Conservation (phyloP, 1,140 invertebrate genomes). For the Drosophila takahashii region DNA sequence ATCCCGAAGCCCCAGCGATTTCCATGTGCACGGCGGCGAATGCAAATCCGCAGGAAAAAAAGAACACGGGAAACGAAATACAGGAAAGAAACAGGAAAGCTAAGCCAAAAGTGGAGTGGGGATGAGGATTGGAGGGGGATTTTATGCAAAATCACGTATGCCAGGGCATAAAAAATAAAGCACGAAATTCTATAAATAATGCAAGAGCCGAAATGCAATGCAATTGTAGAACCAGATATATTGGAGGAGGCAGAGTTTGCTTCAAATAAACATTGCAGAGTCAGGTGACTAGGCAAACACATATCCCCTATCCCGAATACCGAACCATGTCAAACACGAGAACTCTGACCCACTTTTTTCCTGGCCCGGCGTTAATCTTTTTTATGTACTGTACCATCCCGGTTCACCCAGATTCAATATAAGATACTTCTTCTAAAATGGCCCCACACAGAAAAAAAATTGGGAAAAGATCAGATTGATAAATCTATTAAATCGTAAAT, state of each 20-base stretch:
- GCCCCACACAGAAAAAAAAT: too few species aligned
- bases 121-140: neutral
- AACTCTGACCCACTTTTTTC: constrained; percentile 64
- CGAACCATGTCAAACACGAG: constrained; percentile 60
- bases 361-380: constrained; percentile 63
- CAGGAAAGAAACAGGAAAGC: constrained; percentile 25
- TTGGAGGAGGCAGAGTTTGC: neutral
- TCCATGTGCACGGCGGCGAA: constrained; percentile 18
- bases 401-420: constrained; percentile 73
- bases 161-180: constrained; percentile 56
- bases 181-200: constrained; percentile 65
- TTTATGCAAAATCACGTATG: constrained; percentile 73
- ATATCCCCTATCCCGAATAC: constrained; percentile 5
- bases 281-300: constrained; percentile 27
- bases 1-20: constrained; percentile 15
- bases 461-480: too few species aligned
- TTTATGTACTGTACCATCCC: constrained; percentile 55
- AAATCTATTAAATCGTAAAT: too few species aligned
- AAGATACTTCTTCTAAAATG: constrained; percentile 74
- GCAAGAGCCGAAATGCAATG: constrained; percentile 64
- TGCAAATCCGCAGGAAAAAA: constrained; percentile 29
- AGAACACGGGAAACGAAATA: neutral
- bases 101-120: constrained; percentile 23
- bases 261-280: constrained; percentile 24
- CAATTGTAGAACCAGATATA: constrained; percentile 16